Evolutionary conservation across 2,888 invertebrate genomes (phyloP).

Genomic region (Hyposoter didymator): DNA sequence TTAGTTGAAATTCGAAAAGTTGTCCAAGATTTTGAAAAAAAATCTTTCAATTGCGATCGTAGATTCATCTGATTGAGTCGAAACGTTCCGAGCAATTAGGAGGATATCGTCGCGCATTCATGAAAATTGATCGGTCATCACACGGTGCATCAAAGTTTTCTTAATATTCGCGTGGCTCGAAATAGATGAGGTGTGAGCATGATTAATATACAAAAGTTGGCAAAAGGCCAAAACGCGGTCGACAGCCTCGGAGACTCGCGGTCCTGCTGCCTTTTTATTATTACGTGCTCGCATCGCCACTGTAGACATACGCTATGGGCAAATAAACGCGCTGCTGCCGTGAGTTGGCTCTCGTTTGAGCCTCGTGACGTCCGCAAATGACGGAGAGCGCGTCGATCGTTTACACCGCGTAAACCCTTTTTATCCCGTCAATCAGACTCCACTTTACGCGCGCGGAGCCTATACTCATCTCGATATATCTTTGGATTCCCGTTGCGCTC

Average conservation of each 20-base stretch:
- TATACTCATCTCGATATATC: not conserved
- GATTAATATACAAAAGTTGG: constrained; percentile 47
- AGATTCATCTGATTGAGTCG: not conserved
- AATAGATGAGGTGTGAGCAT: constrained; percentile 34
- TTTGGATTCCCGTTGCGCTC: not conserved
- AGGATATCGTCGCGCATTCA: not conserved
- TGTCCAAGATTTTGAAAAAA: not conserved
- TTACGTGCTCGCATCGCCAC: constrained; percentile 5
- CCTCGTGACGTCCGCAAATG: not conserved
- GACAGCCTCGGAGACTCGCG: constrained; percentile 50
- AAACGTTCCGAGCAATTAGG: not conserved
- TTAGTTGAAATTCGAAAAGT: not conserved
- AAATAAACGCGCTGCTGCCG: not conserved
- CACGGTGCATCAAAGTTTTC: not conserved
- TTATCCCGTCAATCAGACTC: not conserved
- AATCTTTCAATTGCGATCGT: not conserved
- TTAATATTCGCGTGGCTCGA: constrained; percentile 24
- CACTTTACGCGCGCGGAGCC: not conserved
- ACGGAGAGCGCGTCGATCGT: not conserved
- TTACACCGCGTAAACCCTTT: not conserved
- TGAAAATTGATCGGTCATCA: not conserved
- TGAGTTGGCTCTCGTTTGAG: not conserved
- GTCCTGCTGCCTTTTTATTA: constrained; percentile 17
- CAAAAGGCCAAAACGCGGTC: constrained; percentile 53
- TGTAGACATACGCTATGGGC: not conserved